phyloP scores from a whole-genome alignment of 1,140 invertebrate species.

The Drosophila biarmipes region DNA sequence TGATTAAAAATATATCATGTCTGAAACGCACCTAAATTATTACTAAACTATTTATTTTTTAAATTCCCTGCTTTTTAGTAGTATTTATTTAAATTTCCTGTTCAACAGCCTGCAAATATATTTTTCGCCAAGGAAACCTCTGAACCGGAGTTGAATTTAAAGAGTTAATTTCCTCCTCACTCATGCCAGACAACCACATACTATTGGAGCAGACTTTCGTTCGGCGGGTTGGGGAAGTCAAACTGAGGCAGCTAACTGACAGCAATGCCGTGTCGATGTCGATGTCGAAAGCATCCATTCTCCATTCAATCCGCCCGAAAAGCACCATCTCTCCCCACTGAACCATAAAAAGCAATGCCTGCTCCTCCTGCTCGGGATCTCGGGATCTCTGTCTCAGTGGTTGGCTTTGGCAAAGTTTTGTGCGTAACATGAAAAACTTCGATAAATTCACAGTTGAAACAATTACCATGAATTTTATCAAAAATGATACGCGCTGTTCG shows the following conservation, averaged over 20 bases:
- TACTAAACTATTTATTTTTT: too few relatives aligned
- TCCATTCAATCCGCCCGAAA: slow-evolving; percentile 40
- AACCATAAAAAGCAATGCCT: slow-evolving; percentile 57
- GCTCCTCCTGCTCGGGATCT: slow-evolving; percentile 1
- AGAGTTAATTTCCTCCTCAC: slow-evolving; percentile 60
- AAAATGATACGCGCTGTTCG: slow-evolving; percentile 82
- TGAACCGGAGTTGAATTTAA: slow-evolving; percentile 45
- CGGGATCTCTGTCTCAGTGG: slow-evolving; percentile 27
- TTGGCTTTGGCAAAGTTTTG: slow-evolving; percentile 68
- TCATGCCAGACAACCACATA: slow-evolving; percentile 21
- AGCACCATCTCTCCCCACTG: slow-evolving; percentile 21
- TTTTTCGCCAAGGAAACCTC: background rate
- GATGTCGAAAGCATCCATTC: slow-evolving; percentile 51
- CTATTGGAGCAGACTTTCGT: slow-evolving; percentile 7
- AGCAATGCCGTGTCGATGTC: slow-evolving; percentile 58
- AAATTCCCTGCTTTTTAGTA: too few relatives aligned
- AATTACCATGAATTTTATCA: slow-evolving; percentile 84
- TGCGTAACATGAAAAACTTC: slow-evolving; percentile 82
- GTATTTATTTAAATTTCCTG: slow-evolving; percentile 7
- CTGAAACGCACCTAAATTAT: too few relatives aligned
- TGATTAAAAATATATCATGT: too few relatives aligned
- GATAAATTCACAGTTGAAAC: slow-evolving; percentile 83
- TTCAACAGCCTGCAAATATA: background rate
- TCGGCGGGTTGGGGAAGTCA: slow-evolving; percentile 7
- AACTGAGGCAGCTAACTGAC: slow-evolving; percentile 44